These are phyloP conservation scores for Saguinus midas DNA, from an alignment of 2,113 vertebrate species.

Conservation along the genomic window DNA sequence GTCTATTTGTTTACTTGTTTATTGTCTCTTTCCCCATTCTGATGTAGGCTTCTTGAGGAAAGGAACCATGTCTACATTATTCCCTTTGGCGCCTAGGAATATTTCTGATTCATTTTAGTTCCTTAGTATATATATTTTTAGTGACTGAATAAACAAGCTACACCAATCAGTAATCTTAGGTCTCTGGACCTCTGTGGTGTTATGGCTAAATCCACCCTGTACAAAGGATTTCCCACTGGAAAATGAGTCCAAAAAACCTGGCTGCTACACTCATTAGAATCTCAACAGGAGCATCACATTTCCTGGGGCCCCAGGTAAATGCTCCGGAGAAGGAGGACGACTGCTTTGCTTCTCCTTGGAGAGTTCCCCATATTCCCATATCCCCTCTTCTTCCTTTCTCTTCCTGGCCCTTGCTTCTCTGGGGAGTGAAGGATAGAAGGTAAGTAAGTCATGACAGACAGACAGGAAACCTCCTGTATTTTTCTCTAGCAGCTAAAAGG, in stretches of 20 bases:
- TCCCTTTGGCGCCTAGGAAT: neutral
- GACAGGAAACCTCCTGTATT: neutral
- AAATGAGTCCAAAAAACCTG: neutral
- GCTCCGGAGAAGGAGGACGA: neutral
- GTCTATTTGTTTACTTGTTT: neutral
- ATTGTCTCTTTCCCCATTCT: neutral
- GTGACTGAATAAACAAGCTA: neutral
- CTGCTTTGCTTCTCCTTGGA: neutral
- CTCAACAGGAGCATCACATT: neutral
- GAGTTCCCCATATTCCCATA: neutral
- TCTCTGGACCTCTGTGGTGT: neutral
- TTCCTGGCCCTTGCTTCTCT: neutral
- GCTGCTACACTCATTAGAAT: neutral
- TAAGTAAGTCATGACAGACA: rapidly evolving
- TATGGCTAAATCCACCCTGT: neutral
- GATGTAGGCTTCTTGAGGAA: neutral
- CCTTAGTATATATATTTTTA: neutral
- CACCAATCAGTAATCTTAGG: neutral
- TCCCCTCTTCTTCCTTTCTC: neutral
- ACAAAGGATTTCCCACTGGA: neutral
- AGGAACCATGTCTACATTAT: neutral
- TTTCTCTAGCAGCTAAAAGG: neutral
- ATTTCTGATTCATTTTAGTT: neutral
- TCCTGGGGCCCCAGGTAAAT: neutral
- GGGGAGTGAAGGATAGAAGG: neutral